Conservation (phyloP, 2,888 invertebrate genomes). For the Aporophyla lueneburgensis region DNA sequence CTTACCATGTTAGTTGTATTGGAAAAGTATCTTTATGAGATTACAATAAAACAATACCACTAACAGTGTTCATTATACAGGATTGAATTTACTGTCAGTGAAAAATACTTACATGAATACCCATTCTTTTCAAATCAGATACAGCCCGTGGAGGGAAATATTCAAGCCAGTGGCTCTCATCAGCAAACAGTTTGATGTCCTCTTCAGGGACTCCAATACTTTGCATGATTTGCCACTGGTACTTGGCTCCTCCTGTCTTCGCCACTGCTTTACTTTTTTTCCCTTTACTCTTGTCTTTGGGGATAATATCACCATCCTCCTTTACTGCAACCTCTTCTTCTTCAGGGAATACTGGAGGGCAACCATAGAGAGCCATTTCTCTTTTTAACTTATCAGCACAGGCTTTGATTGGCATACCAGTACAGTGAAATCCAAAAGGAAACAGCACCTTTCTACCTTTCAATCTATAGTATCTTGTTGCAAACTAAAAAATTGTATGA, state of each 20-base stretch:
- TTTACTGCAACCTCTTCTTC: conserved; percentile 87
- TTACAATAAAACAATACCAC: not conserved
- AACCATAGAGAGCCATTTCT: conserved; percentile 98
- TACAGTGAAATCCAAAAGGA: conserved; percentile 99
- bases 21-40: not conserved
- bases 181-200: conserved; percentile 98
- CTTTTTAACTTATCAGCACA: conserved; percentile 99
- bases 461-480: conserved; percentile 97
- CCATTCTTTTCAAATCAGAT: conserved; percentile 96
- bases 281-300: conserved; percentile 94
- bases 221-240: conserved; percentile 99
- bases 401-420: conserved; percentile 99
- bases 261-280: conserved; percentile 99
- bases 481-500: conserved; percentile 92
- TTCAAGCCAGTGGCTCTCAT: conserved; percentile 97
- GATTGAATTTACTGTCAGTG: not conserved
- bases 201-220: conserved; percentile 96
- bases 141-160: conserved; percentile 98
- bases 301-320: conserved; percentile 90
- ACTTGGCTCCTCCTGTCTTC: conserved; percentile 96
- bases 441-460: conserved; percentile 97
- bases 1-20: not conserved
- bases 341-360: conserved; percentile 97
- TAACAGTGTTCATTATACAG: not conserved
- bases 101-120: conserved; percentile 94